Evolutionary conservation across 2,113 vertebrate genomes (phyloP).

Genomic region (Peromyscus californicus): DNA sequence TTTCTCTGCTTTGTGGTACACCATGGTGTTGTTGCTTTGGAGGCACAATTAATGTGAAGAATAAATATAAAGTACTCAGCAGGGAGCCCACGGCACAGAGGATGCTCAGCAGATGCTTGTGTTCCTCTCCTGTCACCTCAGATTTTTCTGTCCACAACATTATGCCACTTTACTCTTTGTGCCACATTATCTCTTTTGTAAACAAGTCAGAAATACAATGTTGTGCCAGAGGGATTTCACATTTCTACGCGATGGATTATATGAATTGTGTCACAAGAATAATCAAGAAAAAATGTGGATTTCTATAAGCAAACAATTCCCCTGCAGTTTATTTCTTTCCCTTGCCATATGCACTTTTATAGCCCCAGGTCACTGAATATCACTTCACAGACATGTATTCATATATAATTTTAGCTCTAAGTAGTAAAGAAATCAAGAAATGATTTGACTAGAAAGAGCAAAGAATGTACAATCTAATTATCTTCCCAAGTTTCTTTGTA

Average conservation of each 20-base stretch:
- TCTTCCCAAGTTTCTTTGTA: conserved; percentile 21
- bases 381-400: background rate
- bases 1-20: background rate
- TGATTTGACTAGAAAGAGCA: conserved; percentile 37
- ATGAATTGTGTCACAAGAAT: background rate
- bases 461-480: background rate
- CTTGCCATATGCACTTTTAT: background rate
- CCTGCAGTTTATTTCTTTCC: background rate
- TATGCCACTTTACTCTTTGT: background rate
- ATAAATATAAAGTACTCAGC: background rate
- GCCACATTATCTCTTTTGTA: background rate
- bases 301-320: background rate
- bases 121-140: background rate
- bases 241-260: background rate
- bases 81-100: background rate
- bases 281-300: background rate
- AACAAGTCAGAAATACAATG: conserved; percentile 46
- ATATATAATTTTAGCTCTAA: conserved; percentile 20
- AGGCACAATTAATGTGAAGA: background rate
- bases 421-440: conserved; percentile 61
- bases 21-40: background rate
- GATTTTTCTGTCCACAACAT: background rate
- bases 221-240: background rate
- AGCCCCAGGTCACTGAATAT: background rate
- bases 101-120: background rate